phyloP scores from a whole-genome alignment of 2,113 vertebrate genomes.

The Zosterops lateralis region DNA sequence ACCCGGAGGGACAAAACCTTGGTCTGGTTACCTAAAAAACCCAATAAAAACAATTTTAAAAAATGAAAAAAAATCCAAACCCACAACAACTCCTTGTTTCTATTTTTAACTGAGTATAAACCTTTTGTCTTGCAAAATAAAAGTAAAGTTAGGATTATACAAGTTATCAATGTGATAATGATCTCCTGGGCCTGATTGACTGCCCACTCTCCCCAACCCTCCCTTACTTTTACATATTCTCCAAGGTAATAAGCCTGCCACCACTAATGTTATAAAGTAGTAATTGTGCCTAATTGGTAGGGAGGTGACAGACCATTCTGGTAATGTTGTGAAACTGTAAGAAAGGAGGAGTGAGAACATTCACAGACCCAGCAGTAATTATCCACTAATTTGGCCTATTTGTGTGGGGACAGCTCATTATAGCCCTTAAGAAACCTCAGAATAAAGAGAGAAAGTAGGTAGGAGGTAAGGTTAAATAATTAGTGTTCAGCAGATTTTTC shows the following conservation, averaged over 20 bases:
- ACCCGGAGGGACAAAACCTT: background rate
- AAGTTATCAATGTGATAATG: slow-evolving; percentile 33
- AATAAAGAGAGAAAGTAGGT: slow-evolving; percentile 91
- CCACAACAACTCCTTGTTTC: background rate
- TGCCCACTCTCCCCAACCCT: slow-evolving; percentile 56
- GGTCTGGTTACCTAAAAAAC: background rate
- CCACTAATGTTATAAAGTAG: slow-evolving; percentile 90
- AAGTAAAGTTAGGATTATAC: slow-evolving; percentile 57
- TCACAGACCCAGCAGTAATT: slow-evolving; percentile 91
- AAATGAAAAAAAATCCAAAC: background rate
- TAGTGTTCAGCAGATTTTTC: slow-evolving; percentile 81
- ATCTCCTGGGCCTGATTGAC: slow-evolving; percentile 55
- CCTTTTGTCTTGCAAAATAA: slow-evolving; percentile 29
- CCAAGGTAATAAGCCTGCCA: slow-evolving; percentile 89
- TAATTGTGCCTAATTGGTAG: slow-evolving; percentile 99
- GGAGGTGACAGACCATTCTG: slow-evolving; percentile 94
- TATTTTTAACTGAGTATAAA: background rate
- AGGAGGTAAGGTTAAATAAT: slow-evolving; percentile 99
- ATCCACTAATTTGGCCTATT: slow-evolving; percentile 97
- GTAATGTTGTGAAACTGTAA: slow-evolving; percentile 86
- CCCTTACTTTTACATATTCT: slow-evolving; percentile 82
- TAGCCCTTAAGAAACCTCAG: slow-evolving; percentile 89
- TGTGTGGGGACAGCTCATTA: slow-evolving; percentile 99
- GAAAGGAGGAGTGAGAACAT: slow-evolving; percentile 86
- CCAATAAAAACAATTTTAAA: background rate